Base-by-base conservation (phyloP, 1,140 invertebrate species). In the Monomorium pharaonis region DNA sequence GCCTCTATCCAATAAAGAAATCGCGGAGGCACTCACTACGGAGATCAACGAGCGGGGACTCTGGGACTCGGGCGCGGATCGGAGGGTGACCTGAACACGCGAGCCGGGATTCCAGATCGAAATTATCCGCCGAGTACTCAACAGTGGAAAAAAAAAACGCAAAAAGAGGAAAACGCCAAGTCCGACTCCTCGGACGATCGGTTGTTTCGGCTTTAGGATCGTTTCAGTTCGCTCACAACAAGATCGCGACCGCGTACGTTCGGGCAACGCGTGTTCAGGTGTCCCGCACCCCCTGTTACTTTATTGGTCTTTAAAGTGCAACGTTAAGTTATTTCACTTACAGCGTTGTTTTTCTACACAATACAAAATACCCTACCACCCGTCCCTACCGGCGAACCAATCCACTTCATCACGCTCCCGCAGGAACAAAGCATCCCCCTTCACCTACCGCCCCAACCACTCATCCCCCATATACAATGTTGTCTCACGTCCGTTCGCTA, bases 251-350 rank as follows among this genome's bases (percentile, higher is more conserved):
- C 30, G n/a, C 47, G n/a, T 63, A 14, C 47, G n/a, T 63, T 81
- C 78, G 18, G 75, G 56, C 62, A 58, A 63, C 88, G 74, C 86
- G 85, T 89, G 88, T 88, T 85, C 89, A 84, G 88, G 88, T 93
- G 74, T 91, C 91, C 91, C 87, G 83, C 54, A 60, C 65, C 88
- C 85, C 81, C 62, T n/a, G 6, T 87, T 87, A 77, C 91, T 94
- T 91, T 69, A 91, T 92, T 94, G 89, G 88, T 94, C 92, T 94
- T 93, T 94, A 92, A 91, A 94, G 92, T 94, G 93, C 93, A 95
- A 91, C 92, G 91, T 95, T 95, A 90, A 91, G 94, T 95, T 95
- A 90, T 90, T 95, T 95, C 94, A 95, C 94, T 95, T 95, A 95
- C 93, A 90, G 91, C 90, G 92, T 95, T 95, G 91, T 91, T 95